Base-by-base conservation (phyloP, 2,797 vertebrate genomes). In the Novumbra hubbsi region DNA sequence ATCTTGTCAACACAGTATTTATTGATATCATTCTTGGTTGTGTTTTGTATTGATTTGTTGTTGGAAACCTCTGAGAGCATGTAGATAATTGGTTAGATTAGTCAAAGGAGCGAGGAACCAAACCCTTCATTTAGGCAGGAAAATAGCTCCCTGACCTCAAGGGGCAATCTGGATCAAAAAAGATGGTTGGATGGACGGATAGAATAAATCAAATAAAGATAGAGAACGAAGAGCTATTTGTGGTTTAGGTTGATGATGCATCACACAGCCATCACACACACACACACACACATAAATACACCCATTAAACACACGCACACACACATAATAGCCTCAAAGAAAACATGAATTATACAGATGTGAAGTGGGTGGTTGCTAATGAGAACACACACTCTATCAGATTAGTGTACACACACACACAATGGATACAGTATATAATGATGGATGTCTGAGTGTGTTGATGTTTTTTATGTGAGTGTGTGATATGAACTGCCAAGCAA, bases 11-110 rank as follows among this genome's bases (percentile, higher is more conserved):
- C 32, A 49, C 48, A 49, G 1, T 17, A 17, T 49, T 49, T 49
- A 6, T 34, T 32, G 21, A 27, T 24, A 11, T 30, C 16, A 15
- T 12, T 28, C 24, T 4, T 15, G 63, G 24, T 32, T 9, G 30
- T 6, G 28, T 12, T 60, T 60, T 60, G 27, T 83, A 89, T 92
- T 84, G 88, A 92, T 90, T 88, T 86, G 81, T 86, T 32, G 64
- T 66, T 24, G 27, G 62, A 16, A 14, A 4, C 28, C 68, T 24
- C 68, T 11, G 50, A 57, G 60, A 62, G 21, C 55, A 57, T n/a
- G 27, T 14, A 45, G 17, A 70, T 55, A 70, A 55, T 30, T 52
- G 72, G 16, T 49, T 19, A 52, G 30, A 27, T 48, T 66, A 52
- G 38, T 50, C 8, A 45, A 21, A 38, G 41, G 48, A 49, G 3